phyloP scores from a whole-genome alignment of 2,888 invertebrate species.

The Cryptus viduatorius region DNA sequence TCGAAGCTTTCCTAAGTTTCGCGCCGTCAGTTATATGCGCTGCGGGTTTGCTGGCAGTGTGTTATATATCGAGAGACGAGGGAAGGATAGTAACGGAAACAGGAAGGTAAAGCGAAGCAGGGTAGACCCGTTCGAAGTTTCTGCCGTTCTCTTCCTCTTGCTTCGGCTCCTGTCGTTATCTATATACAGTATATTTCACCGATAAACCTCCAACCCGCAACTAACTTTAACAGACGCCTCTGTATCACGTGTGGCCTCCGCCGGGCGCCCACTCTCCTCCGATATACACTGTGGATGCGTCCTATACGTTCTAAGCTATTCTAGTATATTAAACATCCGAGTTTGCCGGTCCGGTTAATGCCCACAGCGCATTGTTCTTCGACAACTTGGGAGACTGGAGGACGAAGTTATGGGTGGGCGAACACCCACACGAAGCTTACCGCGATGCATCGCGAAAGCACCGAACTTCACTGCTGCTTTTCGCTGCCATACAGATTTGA shows the following conservation, averaged over 20 bases:
- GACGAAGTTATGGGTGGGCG: constrained; percentile 1
- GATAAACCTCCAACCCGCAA: constrained; percentile 55
- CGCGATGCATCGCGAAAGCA: not conserved
- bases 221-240: constrained; percentile 61
- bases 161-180: constrained; percentile 69
- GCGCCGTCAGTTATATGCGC: constrained; percentile 4
- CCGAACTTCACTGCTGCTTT: not conserved
- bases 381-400: constrained; percentile 11
- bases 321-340: constrained; percentile 38
- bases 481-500: not conserved
- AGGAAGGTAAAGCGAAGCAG: constrained; percentile 30
- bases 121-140: constrained; percentile 38
- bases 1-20: constrained; percentile 38
- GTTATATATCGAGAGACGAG: constrained; percentile 1
- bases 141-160: constrained; percentile 46
- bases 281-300: not conserved
- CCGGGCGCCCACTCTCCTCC: not conserved
- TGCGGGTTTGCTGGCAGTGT: not conserved
- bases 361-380: constrained; percentile 9
- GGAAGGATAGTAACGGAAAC: constrained; percentile 33
- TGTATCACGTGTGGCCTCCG: constrained; percentile 36
- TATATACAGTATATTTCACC: constrained; percentile 63
- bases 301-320: constrained; percentile 9
- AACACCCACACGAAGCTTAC: not conserved
- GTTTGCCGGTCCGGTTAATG: constrained; percentile 39